Base-by-base conservation (phyloP, 2,797 vertebrate genomes). In the Pteropus rufus region DNA sequence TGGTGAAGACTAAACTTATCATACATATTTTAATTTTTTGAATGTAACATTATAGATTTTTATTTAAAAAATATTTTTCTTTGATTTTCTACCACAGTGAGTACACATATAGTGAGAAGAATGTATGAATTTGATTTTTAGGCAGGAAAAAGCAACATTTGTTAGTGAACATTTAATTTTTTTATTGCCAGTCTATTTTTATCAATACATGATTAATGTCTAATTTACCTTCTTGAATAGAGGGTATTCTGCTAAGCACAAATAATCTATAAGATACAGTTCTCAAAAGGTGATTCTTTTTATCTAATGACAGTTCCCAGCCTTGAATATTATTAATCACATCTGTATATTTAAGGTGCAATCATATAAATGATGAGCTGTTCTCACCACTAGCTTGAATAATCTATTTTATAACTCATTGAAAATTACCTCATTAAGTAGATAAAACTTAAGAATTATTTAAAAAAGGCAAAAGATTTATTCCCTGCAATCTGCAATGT, bases 261-360 rank as follows among this genome's bases (percentile, higher is more conserved):
- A 58, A 70, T 92, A 91, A 84, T 77, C 18, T 34, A 54, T 15
- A 73, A 82, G 16, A 70, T 65, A 90, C 34, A 62, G 34, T 76
- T 88, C 90, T 79, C 24, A 65, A 95, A 92, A 81, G 34, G 18
- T 83, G 34, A 54, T 85, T 72, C 1, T 64, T 95, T 93, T 84
- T 36, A 93, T 39, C 31, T 88, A 94, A 89, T 89, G 60, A 83
- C n/a, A 67, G 2, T 79, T 4, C 12, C 31, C 26, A 54, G 34
- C 23, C 19, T 90, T 88, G 52, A 93, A 82, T 96, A 93, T 70
- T 97, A 93, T 92, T 79, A 96, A 95, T 90, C 76, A 95, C 19
- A 58, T 95, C 67, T 88, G 41, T 72, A 94, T 96, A 26, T 31
- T 96, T 95, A 72, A 93, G 36, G 52, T 91, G 3, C 24, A 96